These are phyloP conservation scores for Florisuga fusca DNA, from an alignment of 2,797 vertebrate species.

Conservation along the genomic window DNA sequence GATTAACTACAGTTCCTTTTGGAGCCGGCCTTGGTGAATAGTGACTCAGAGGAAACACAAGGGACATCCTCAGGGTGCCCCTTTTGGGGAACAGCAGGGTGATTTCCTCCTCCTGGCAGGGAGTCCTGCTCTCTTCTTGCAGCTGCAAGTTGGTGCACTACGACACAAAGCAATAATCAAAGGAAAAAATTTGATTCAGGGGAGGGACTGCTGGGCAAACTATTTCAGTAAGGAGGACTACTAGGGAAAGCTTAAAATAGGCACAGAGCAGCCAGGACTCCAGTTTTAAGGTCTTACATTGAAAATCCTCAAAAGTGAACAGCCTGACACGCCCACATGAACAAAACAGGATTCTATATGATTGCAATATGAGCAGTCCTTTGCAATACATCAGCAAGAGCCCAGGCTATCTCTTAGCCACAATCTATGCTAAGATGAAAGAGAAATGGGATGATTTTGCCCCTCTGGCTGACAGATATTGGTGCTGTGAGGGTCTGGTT, in stretches of 20 bases:
- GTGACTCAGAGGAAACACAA: neutral
- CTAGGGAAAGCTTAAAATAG: slow-evolving; percentile 34
- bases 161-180: neutral
- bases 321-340: slow-evolving; percentile 51
- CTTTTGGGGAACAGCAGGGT: neutral
- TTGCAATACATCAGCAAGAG: neutral
- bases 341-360: slow-evolving; percentile 5
- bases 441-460: neutral
- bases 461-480: neutral
- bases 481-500: neutral
- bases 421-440: slow-evolving; percentile 24
- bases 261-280: slow-evolving; percentile 20
- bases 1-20: neutral
- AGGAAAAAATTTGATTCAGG: neutral
- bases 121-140: neutral
- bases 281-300: slow-evolving; percentile 37
- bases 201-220: neutral
- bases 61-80: neutral
- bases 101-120: neutral
- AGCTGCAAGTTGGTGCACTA: neutral
- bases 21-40: neutral
- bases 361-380: slow-evolving; percentile 31
- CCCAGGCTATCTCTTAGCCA: neutral
- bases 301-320: slow-evolving; percentile 56
- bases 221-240: slow-evolving; percentile 12